Conservation (phyloP, 2,113 vertebrate species). For the Festucalex cinctus region DNA sequence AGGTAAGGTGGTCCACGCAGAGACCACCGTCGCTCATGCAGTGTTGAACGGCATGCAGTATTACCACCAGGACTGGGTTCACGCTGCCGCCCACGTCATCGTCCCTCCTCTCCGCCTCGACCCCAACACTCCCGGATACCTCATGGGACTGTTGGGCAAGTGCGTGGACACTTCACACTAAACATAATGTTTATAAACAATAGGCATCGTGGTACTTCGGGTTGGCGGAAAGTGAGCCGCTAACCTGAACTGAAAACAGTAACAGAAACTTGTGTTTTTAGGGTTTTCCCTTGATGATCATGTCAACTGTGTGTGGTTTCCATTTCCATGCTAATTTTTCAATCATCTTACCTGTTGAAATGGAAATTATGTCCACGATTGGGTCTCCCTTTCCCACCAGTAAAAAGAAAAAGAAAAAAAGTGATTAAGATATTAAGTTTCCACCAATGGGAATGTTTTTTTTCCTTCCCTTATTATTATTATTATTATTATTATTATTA, state of each 20-base stretch:
- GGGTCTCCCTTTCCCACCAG: no score
- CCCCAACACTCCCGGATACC: conserved; percentile 92
- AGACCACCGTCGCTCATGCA: conserved; percentile 90
- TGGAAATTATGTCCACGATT: no score
- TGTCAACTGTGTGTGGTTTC: background rate
- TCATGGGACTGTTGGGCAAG: conserved; percentile 96
- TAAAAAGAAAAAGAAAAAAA: no score
- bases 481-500: no score
- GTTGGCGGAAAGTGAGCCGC: no score
- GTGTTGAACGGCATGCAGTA: conserved; percentile 92
- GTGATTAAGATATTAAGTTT: no score
- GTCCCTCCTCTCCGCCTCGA: conserved; percentile 90
- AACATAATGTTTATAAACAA: background rate
- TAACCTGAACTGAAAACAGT: background rate
- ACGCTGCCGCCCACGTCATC: conserved; percentile 88
- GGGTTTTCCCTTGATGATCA: background rate
- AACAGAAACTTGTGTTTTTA: background rate
- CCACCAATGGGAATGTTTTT: no score
- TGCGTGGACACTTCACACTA: conserved; percentile 63
- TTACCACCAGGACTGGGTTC: conserved; percentile 97
- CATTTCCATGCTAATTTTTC: background rate
- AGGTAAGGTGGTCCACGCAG: conserved; percentile 91
- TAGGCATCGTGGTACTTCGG: background rate
- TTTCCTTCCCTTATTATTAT: no score
- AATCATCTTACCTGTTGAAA: background rate